Conservation (phyloP, 2,797 vertebrate species). For the Microchirus variegatus region DNA sequence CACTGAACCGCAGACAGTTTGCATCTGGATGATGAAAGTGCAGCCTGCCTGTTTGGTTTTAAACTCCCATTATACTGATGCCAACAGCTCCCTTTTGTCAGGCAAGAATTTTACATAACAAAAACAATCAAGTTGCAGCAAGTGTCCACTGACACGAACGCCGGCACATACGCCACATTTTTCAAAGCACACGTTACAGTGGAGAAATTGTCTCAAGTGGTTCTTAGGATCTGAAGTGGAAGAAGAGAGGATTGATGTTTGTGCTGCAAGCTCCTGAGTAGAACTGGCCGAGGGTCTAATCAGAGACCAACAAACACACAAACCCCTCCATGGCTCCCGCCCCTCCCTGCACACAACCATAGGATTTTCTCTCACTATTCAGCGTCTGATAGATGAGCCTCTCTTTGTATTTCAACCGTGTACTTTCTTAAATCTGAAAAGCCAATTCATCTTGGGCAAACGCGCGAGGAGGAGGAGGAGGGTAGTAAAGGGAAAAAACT, state of each 20-base stretch:
- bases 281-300: slow-evolving; percentile 79
- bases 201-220: slow-evolving; percentile 76
- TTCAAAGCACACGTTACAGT: slow-evolving; percentile 65
- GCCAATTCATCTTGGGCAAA: slow-evolving; percentile 82
- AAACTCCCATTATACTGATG: slow-evolving; percentile 39
- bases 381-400: slow-evolving; percentile 81
- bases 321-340: slow-evolving; percentile 4
- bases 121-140: slow-evolving; percentile 57
- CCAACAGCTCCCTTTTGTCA: slow-evolving; percentile 42
- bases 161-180: slow-evolving; percentile 57
- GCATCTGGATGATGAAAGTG: slow-evolving; percentile 57
- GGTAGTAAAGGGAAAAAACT: slow-evolving; percentile 63
- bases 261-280: slow-evolving; percentile 61
- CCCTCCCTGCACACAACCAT: slow-evolving; percentile 56
- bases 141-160: slow-evolving; percentile 60
- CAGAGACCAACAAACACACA: slow-evolving; percentile 75
- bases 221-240: slow-evolving; percentile 78
- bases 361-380: slow-evolving; percentile 82
- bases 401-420: slow-evolving; percentile 82
- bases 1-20: slow-evolving; percentile 42
- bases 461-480: slow-evolving; percentile 56
- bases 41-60: slow-evolving; percentile 30
- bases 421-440: slow-evolving; percentile 85
- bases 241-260: slow-evolving; percentile 80
- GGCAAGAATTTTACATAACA: slow-evolving; percentile 51